These are phyloP conservation scores for Pterobdella sp. DNA, from an alignment of 2,888 invertebrate species.

Conservation along the genomic window DNA sequence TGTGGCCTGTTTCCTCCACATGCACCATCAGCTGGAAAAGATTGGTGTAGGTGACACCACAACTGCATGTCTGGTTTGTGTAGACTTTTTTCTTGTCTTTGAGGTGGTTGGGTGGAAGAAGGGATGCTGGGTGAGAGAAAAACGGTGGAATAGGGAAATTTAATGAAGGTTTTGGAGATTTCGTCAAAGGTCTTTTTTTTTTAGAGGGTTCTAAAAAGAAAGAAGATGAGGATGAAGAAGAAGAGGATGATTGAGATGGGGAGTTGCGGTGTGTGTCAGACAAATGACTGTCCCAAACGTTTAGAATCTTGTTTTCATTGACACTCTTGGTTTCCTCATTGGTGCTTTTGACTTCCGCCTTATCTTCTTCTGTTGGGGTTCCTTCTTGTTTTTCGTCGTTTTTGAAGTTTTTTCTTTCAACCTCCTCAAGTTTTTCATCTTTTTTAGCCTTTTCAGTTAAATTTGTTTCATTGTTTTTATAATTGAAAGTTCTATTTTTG, in stretches of 20 bases:
- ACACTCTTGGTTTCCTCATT: neutral
- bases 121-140: neutral
- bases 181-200: neutral
- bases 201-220: neutral
- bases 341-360: neutral
- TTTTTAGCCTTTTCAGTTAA: neutral
- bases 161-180: neutral
- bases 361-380: neutral
- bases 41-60: constrained; percentile 40
- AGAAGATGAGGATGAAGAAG: constrained; percentile 3
- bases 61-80: constrained; percentile 30
- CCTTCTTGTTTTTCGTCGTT: neutral
- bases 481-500: neutral
- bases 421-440: neutral
- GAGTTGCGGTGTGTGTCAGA: neutral
- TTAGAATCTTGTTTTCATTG: neutral
- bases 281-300: constrained; percentile 1
- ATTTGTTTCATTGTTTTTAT: neutral
- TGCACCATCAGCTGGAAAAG: constrained; percentile 48
- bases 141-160: neutral
- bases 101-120: neutral
- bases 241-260: constrained; percentile 11
- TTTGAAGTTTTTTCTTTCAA: neutral
- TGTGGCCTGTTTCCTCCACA: constrained; percentile 78
- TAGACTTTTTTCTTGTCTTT: constrained; percentile 23